Conservation (phyloP, 2,113 vertebrate species). For the Spilogale gracilis region DNA sequence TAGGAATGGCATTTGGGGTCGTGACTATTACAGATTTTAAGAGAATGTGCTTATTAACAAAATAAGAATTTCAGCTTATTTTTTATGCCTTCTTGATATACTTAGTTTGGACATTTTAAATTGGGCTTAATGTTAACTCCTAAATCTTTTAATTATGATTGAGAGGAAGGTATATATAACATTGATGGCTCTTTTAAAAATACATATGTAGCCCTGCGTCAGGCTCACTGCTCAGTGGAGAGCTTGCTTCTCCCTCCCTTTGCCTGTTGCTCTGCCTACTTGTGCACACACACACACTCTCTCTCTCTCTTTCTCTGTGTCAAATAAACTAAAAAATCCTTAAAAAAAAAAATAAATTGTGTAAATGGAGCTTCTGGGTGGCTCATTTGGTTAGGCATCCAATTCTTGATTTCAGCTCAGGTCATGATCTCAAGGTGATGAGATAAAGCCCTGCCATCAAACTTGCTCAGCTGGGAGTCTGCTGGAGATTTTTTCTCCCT, state of each 20-base stretch:
- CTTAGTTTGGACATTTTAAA: conserved; percentile 49
- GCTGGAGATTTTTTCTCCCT: not conserved
- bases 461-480: not conserved
- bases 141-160: conserved; percentile 30
- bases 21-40: not conserved
- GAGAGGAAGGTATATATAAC: not conserved
- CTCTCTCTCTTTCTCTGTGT: no score
- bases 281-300: no score
- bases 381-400: not conserved
- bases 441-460: not conserved
- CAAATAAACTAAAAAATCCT: no score
- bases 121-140: conserved; percentile 21
- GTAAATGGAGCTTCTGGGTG: not conserved
- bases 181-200: not conserved
- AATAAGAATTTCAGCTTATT: not conserved
- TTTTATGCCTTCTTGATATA: conserved; percentile 38
- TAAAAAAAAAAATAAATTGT: not conserved
- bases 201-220: not conserved
- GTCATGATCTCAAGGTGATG: not conserved
- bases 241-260: no score
- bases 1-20: not conserved
- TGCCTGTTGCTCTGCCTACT: no score
- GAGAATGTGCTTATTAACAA: conserved; percentile 33
- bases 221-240: no score
- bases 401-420: not conserved